phyloP scores from a whole-genome alignment of 1,140 invertebrate species.

The Papilio xuthus region DNA sequence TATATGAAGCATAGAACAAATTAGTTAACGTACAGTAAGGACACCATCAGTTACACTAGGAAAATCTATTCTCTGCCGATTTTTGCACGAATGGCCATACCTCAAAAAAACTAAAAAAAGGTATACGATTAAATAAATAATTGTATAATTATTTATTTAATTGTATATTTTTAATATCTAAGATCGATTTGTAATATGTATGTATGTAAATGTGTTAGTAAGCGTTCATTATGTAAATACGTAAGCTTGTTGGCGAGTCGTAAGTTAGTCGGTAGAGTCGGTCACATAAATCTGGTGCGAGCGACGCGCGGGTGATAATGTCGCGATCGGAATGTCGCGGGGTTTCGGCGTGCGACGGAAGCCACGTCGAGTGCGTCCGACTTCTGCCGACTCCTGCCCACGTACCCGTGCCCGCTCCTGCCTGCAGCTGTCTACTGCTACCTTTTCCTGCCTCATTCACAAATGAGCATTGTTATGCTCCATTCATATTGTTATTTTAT shows the following conservation, averaged over 20 bases:
- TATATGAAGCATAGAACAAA: no score
- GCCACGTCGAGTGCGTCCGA: conserved; percentile 49
- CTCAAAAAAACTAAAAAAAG: no score
- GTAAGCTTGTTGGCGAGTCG: conserved; percentile 23
- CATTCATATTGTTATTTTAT: not conserved
- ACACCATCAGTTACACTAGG: no score
- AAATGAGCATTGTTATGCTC: conserved; percentile 13
- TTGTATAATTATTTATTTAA: no score
- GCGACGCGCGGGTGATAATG: conserved; percentile 55
- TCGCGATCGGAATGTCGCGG: conserved; percentile 54
- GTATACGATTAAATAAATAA: no score
- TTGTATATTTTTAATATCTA: not conserved
- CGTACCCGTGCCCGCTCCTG: not conserved
- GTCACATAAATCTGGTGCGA: conserved; percentile 58
- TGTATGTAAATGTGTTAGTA: not conserved
- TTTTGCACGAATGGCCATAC: no score
- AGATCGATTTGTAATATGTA: conserved; percentile 1
- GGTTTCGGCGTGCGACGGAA: conserved; percentile 46
- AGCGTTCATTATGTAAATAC: conserved; percentile 30
- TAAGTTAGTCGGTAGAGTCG: conserved; percentile 48
- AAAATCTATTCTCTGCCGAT: no score
- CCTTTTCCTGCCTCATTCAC: not conserved
- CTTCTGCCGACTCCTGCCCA: conserved; percentile 12
- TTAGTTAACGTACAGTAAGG: no score
- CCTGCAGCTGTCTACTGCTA: not conserved